Percentiles rank a stretch among this genome's conserved stretches.
phyloP scores from a whole-genome alignment of 2,797 vertebrate genomes.

The Bufotes viridis region DNA sequence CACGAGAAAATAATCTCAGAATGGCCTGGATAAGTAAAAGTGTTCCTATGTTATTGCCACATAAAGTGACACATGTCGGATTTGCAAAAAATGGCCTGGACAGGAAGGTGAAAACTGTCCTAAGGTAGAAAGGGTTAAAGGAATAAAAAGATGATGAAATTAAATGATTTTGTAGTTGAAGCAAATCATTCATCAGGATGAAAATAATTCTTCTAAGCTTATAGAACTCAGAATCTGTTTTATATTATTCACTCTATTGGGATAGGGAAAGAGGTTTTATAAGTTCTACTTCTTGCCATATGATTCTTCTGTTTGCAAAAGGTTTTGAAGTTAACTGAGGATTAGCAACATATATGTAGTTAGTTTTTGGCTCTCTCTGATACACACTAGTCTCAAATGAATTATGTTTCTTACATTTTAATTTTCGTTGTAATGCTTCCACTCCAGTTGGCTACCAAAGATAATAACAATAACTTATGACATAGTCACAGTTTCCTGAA shows the following conservation, averaged over 20 bases:
- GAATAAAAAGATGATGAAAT: not conserved
- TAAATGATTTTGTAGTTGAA: not conserved
- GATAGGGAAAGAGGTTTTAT: not conserved
- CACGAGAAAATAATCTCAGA: too few species aligned
- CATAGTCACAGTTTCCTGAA: constrained; percentile 17
- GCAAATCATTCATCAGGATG: not conserved
- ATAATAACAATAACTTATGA: constrained; percentile 34
- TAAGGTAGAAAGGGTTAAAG: too few species aligned
- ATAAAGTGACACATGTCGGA: too few species aligned
- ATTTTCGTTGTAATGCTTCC: not conserved
- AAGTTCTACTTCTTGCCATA: constrained; percentile 36
- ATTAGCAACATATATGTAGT: constrained; percentile 38
- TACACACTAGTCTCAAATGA: constrained; percentile 3
- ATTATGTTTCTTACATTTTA: not conserved
- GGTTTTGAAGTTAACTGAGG: constrained; percentile 41
- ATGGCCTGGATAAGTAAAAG: too few species aligned
- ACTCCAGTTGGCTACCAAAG: constrained; percentile 2
- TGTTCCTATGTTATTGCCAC: too few species aligned
- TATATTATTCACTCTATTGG: constrained; percentile 9
- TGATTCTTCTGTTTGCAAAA: constrained; percentile 1
- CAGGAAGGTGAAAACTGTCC: too few species aligned
- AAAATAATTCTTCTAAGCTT: not conserved
- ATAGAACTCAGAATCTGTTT: constrained; percentile 23
- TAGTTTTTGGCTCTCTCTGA: constrained; percentile 11
- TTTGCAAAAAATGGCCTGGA: too few species aligned